Conservation (phyloP, 2,888 invertebrate genomes). For the Thera obeliscata region DNA sequence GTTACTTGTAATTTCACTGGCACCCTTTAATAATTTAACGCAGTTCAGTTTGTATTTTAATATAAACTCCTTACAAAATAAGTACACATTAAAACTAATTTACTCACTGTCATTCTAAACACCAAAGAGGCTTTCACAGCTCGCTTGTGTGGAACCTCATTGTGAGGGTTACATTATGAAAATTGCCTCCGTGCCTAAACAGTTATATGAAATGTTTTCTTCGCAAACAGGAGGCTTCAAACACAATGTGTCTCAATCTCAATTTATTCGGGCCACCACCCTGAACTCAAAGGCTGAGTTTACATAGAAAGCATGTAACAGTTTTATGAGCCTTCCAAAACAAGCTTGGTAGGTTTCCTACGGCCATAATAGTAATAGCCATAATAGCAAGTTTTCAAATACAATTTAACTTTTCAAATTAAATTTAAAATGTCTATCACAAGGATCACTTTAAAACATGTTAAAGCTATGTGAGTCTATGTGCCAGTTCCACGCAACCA, state of each 20-base stretch:
- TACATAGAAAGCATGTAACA: conserved; percentile 12
- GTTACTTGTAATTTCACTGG: too few relatives aligned
- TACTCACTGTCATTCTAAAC: conserved; percentile 46
- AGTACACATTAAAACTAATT: conserved; percentile 27
- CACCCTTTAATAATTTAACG: background rate
- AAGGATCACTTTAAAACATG: too few relatives aligned
- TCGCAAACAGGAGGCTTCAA: conserved; percentile 43
- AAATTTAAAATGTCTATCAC: too few relatives aligned
- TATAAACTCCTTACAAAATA: conserved; percentile 4
- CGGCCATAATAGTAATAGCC: too few relatives aligned
- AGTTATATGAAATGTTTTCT: conserved; percentile 54
- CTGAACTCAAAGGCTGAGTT: conserved; percentile 9
- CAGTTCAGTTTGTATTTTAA: background rate
- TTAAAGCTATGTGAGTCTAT: too few relatives aligned
- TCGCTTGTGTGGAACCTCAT: conserved; percentile 42
- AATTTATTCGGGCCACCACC: conserved; percentile 12
- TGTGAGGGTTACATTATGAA: conserved; percentile 52
- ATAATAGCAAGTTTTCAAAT: too few relatives aligned
- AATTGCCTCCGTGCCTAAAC: conserved; percentile 54
- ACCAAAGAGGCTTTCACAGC: conserved; percentile 44
- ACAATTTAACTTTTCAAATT: too few relatives aligned
- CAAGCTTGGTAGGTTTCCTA: too few relatives aligned
- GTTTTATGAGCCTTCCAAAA: background rate
- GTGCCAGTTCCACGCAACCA: too few relatives aligned
- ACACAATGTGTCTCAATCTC: conserved; percentile 30